Evolutionary conservation across 53 echinoderm and acorn worm genomes (phyloP), one percentile per base, ranked within the genome.

Genomic region (Temnopleurus reevesii): DNA sequence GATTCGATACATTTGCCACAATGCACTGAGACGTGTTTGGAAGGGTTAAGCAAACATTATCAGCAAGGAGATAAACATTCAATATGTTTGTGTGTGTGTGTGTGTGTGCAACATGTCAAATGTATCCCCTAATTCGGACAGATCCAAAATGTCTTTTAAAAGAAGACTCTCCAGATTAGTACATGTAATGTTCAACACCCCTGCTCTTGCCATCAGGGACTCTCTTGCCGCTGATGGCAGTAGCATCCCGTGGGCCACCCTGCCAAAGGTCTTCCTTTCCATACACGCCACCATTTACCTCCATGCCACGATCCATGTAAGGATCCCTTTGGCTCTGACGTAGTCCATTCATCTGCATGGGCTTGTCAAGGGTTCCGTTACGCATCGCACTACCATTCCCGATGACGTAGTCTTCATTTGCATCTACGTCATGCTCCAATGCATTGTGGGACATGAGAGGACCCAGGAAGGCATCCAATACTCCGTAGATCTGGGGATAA

Each of bases 151-250:
- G 35, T 9, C 15, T 49, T 49, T 49, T 15, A 51, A 51, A 51
- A 51, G 53, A 51, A 10, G 53, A 51, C 9, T 51, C 15, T 10
- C 9, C 47, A 12, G 26, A 8, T 79, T 79, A 87, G 88, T 87
- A 87, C 66, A 87, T 71, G 88, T 87, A 87, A 65, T 87, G 88
- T 2, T 87, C 88, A 21, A 87, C 88, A 47, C 88, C 88, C 30
- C 88, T 46, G 66, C 53, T 31, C 36, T 65, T 66, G 10, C 53
- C 71, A 31, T 87, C 88, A 21, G 88, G 34, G 4, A 87, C 88
- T 33, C 88, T 30, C 35, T 87, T 65, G 45, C 88, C 88, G 24
- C 88, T 71, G 24, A 87, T 87, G 51, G 88, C 65, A 17, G 29
- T 65, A 34, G 71, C 33, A 4, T 87, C 88, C 51, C 85, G 23